phyloP scores from a whole-genome alignment of 2,797 vertebrate genomes.

The Propithecus deckenii region DNA sequence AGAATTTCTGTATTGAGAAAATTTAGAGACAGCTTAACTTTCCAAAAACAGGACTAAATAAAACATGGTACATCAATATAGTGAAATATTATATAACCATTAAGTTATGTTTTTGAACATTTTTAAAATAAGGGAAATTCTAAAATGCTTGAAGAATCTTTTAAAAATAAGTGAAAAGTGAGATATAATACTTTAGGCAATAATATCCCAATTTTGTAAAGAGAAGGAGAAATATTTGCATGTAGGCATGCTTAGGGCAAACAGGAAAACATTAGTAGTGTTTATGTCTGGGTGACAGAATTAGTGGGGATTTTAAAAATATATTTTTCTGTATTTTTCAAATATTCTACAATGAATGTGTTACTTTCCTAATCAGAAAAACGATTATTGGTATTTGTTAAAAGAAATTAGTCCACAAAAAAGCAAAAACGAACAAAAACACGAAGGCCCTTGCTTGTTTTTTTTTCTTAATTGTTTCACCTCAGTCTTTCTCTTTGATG shows the following conservation, averaged over 20 bases:
- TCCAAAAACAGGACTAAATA: conserved; percentile 6
- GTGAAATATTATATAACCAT: background rate
- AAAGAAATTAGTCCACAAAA: background rate
- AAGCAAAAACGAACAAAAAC: background rate
- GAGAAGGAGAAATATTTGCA: background rate
- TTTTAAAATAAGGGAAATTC: conserved; percentile 44
- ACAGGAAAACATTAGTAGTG: background rate
- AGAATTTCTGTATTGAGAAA: conserved; percentile 13
- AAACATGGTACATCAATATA: background rate
- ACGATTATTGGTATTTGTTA: background rate
- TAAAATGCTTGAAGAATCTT: background rate
- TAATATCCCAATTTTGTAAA: background rate
- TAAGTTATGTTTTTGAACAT: conserved; percentile 1
- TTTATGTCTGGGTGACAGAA: background rate
- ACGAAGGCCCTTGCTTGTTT: background rate
- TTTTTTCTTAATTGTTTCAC: background rate
- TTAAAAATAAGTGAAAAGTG: conserved; percentile 11
- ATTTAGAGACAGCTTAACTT: background rate
- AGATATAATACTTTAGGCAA: background rate
- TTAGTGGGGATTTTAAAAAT: background rate
- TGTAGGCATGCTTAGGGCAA: background rate
- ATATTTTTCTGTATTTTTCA: background rate
- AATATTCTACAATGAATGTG: background rate
- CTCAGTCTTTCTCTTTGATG: background rate
- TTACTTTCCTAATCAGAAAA: background rate